phyloP scores from a whole-genome alignment of 1,140 invertebrate species.

The Calephelis virginiensis region DNA sequence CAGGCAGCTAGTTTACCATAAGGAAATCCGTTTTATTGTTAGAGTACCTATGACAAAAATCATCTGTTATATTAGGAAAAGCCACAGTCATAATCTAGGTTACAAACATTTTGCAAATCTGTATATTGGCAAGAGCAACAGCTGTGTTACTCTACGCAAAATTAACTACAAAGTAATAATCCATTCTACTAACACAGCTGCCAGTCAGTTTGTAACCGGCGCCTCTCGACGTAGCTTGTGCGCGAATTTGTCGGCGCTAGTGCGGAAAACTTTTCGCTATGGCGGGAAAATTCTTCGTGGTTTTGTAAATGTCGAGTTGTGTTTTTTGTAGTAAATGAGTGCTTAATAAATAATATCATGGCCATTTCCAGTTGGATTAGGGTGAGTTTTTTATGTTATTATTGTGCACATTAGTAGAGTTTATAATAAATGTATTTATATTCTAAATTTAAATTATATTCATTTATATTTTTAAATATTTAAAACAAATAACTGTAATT shows the following conservation, averaged over 20 bases:
- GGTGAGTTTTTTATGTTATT: background rate
- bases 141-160: constrained; percentile 12
- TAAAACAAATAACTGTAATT: no score
- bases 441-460: no score
- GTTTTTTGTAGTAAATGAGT: constrained; percentile 27
- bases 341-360: constrained; percentile 25
- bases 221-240: constrained; percentile 38
- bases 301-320: constrained; percentile 19
- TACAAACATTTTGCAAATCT: no score
- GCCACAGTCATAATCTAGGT: no score
- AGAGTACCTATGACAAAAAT: no score
- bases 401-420: no score
- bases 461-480: no score
- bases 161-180: background rate
- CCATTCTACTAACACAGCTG: no score
- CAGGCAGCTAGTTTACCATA: no score
- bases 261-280: constrained; percentile 59
- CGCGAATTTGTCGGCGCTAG: constrained; percentile 28
- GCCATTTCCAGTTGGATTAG: background rate
- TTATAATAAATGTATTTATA: no score
- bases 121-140: constrained; percentile 8
- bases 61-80: no score
- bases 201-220: constrained; percentile 48
- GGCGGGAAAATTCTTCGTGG: constrained; percentile 47
- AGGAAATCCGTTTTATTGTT: no score